These are phyloP conservation scores for Psittacula derbiana DNA, from an alignment of 2,797 vertebrate species.

Conservation along the genomic window DNA sequence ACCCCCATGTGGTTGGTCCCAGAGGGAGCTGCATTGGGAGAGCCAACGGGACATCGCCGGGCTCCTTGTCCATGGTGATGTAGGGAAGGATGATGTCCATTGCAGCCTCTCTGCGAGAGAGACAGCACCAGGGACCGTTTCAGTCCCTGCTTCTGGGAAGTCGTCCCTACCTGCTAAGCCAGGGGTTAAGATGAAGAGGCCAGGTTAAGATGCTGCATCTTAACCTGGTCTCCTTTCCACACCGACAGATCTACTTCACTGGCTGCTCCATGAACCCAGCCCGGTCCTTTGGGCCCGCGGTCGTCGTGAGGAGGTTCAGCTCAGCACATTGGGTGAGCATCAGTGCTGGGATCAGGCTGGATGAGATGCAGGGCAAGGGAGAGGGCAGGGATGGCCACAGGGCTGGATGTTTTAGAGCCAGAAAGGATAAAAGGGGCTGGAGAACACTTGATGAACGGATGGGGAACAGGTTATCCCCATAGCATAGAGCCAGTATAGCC, in stretches of 20 bases:
- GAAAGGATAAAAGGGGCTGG: background rate
- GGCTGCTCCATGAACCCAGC: constrained; percentile 84
- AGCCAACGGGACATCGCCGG: accelerated
- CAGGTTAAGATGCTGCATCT: background rate
- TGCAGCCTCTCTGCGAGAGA: background rate
- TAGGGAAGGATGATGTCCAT: background rate
- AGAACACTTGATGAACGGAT: accelerated
- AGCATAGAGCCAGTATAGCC: background rate
- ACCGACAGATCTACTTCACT: constrained; percentile 78
- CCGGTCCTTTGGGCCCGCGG: constrained; percentile 76
- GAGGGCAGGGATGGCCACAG: accelerated
- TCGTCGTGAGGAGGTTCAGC: constrained; percentile 71
- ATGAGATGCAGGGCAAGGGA: background rate
- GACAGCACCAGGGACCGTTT: accelerated
- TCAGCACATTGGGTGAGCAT: constrained; percentile 74
- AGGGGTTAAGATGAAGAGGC: background rate
- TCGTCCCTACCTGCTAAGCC: accelerated
- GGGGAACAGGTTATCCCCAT: accelerated
- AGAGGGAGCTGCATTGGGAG: background rate
- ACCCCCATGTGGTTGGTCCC: accelerated
- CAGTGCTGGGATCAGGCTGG: background rate
- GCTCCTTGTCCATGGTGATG: accelerated
- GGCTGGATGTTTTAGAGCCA: background rate
- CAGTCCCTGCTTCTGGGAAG: background rate
- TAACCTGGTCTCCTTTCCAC: background rate